A percentile compares a stretch with the other conserved stretches of the same genome.
Conservation (phyloP, 2,113 vertebrate species). For the Pipa parva region DNA sequence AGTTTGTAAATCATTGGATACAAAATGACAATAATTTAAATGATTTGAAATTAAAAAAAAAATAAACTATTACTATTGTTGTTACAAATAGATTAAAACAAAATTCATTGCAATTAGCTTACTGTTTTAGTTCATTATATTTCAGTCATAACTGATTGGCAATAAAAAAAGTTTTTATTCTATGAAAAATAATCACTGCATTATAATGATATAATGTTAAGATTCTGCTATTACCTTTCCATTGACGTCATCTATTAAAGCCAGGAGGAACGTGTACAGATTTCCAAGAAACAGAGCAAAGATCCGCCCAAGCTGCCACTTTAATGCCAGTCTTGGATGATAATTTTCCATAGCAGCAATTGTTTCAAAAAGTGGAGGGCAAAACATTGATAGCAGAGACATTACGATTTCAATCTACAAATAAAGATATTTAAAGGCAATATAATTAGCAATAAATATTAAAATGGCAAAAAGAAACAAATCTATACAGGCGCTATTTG, state of each 20-base stretch:
- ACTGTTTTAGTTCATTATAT: neutral
- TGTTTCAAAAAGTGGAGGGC: constrained; percentile 91
- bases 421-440: constrained; percentile 1
- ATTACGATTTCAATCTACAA: constrained; percentile 93
- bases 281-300: constrained; percentile 97
- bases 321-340: constrained; percentile 89
- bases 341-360: constrained; percentile 90
- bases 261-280: constrained; percentile 91
- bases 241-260: constrained; percentile 91
- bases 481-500: too few species aligned
- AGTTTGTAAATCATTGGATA: too few species aligned
- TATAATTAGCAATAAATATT: too few species aligned
- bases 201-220: neutral
- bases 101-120: too few species aligned
- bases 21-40: too few species aligned
- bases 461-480: too few species aligned
- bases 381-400: constrained; percentile 93
- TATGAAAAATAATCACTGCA: too few species aligned
- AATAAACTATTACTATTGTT: too few species aligned
- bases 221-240: constrained; percentile 70
- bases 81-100: too few species aligned
- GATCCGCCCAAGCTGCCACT: constrained; percentile 95
- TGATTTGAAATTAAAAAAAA: too few species aligned
- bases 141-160: neutral
- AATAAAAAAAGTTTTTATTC: too few species aligned